Evolutionary conservation across 2,797 vertebrate species (phyloP).

Genomic region (Typhlichthys subterraneus): DNA sequence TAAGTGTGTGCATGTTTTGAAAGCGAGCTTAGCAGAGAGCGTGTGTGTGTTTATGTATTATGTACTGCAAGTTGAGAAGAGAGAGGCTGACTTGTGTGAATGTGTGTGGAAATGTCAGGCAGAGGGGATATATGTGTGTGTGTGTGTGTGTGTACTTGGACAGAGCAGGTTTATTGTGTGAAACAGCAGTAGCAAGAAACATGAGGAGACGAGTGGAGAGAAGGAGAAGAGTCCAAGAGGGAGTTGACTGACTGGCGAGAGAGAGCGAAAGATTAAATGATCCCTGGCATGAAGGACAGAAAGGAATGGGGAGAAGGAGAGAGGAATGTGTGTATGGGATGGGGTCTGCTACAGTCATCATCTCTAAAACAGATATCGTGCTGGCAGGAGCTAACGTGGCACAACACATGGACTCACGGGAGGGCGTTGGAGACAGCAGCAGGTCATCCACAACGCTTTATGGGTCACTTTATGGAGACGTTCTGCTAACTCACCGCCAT

Average conservation of each 20-base stretch:
- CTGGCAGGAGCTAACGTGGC: conserved; percentile 1
- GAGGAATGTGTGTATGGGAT: background rate
- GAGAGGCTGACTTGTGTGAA: background rate
- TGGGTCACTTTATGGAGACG: background rate
- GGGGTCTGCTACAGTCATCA: conserved; percentile 19
- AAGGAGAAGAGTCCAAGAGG: background rate
- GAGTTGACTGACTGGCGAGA: background rate
- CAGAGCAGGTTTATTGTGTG: conserved; percentile 35
- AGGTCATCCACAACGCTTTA: background rate
- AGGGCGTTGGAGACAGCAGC: background rate
- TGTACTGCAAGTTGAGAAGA: too few species aligned
- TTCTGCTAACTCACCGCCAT: background rate
- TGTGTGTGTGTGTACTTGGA: conserved; percentile 17
- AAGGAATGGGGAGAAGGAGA: conserved; percentile 6
- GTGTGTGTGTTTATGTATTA: too few species aligned
- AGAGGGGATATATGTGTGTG: background rate
- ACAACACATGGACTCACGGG: background rate
- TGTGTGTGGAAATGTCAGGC: background rate
- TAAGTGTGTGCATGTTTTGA: too few species aligned
- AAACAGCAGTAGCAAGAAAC: conserved; percentile 20
- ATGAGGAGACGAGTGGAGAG: background rate
- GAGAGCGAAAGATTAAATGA: conserved; percentile 8
- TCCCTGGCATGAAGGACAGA: conserved; percentile 13
- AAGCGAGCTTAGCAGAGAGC: too few species aligned
- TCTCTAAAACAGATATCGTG: background rate